These are phyloP conservation scores for Plutella xylostella DNA, from an alignment of 2,888 invertebrate genomes.

Conservation along the genomic window DNA sequence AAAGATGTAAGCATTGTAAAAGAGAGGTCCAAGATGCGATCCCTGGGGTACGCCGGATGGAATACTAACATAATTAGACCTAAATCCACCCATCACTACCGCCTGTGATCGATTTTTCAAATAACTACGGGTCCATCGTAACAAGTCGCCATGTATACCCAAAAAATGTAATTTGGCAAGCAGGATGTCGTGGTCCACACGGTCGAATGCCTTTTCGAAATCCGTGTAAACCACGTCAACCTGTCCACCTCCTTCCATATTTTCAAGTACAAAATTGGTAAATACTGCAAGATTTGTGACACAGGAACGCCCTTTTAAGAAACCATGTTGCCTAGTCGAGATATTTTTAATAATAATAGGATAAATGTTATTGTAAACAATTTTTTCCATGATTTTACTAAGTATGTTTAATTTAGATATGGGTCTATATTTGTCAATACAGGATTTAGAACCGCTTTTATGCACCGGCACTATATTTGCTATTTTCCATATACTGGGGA, in stretches of 20 bases:
- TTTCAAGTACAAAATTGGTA: not conserved
- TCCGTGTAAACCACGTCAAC: not conserved
- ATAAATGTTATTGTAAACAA: too few relatives aligned
- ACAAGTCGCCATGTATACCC: not conserved
- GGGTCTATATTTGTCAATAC: too few relatives aligned
- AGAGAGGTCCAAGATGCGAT: not conserved
- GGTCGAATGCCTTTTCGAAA: not conserved
- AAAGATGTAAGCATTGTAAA: not conserved
- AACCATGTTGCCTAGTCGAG: too few relatives aligned
- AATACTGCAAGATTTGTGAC: not conserved
- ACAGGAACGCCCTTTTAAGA: too few relatives aligned
- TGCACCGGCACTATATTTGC: too few relatives aligned
- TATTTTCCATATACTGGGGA: too few relatives aligned
- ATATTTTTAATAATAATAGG: too few relatives aligned
- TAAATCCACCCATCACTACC: not conserved
- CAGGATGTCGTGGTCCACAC: not conserved
- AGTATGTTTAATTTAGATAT: too few relatives aligned
- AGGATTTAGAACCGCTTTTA: too few relatives aligned
- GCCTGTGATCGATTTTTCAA: not conserved
- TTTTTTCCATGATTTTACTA: too few relatives aligned
- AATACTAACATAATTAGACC: not conserved
- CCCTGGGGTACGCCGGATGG: not conserved
- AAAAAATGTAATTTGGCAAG: not conserved
- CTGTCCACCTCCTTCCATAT: not conserved
- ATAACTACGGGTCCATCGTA: not conserved